phyloP scores from a whole-genome alignment of 2,888 invertebrate genomes.

The Osedax fenrisi region DNA sequence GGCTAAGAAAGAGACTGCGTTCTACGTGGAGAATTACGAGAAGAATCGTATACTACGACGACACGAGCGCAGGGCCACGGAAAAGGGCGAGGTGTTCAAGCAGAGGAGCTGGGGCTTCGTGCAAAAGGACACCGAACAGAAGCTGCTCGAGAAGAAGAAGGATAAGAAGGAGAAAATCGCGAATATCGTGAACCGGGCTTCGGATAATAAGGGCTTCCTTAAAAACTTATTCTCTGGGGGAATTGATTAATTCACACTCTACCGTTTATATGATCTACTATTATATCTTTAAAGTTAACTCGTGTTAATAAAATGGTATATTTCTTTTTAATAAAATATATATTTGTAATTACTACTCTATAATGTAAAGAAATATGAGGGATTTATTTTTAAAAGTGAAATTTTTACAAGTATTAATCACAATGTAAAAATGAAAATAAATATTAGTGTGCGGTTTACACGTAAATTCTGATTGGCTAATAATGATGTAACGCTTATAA shows the following conservation, averaged over 20 bases:
- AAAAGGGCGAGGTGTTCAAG: constrained; percentile 28
- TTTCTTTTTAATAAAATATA: too few species aligned
- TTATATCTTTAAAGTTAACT: too few species aligned
- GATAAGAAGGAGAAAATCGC: not conserved
- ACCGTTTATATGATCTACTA: too few species aligned
- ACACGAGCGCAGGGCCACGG: constrained; percentile 39
- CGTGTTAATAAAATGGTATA: too few species aligned
- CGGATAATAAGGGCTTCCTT: constrained; percentile 11
- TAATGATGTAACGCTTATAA: too few species aligned
- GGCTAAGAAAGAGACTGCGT: constrained; percentile 77
- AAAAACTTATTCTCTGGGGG: constrained; percentile 14
- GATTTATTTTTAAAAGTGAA: too few species aligned
- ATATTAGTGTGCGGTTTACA: too few species aligned
- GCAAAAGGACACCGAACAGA: constrained; percentile 42
- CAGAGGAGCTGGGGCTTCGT: constrained; percentile 35
- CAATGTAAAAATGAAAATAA: too few species aligned
- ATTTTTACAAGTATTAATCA: too few species aligned
- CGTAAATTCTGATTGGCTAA: too few species aligned
- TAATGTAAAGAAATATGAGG: too few species aligned
- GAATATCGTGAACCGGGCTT: not conserved
- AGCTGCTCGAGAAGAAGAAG: constrained; percentile 35
- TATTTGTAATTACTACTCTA: too few species aligned
- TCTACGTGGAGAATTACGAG: constrained; percentile 66
- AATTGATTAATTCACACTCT: not conserved
- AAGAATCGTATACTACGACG: constrained; percentile 60